These are phyloP conservation scores for Colletes collaris DNA, from an alignment of 2,888 invertebrate species.

Conservation along the genomic window DNA sequence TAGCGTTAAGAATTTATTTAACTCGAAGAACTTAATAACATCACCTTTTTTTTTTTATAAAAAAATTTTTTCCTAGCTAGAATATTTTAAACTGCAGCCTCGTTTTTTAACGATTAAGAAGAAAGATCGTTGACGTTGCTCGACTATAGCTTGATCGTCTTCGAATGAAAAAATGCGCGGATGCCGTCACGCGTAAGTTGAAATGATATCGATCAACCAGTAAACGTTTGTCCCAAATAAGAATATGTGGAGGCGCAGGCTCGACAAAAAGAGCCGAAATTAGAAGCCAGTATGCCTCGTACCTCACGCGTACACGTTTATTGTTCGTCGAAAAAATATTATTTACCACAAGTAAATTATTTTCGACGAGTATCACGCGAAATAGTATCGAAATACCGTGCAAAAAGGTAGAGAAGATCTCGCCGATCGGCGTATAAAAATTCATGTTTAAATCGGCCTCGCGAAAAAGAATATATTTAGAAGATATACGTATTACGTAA, in stretches of 20 bases:
- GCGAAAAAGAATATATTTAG: neutral
- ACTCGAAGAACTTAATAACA: too few species aligned
- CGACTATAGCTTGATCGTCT: neutral
- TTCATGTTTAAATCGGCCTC: neutral
- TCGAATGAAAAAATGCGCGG: neutral
- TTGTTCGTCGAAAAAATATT: neutral
- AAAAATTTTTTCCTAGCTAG: too few species aligned
- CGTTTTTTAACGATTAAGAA: too few species aligned
- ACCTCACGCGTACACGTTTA: constrained; percentile 13
- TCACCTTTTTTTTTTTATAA: too few species aligned
- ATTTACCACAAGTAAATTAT: neutral
- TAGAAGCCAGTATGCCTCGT: constrained; percentile 33
- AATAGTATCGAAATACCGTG: too few species aligned
- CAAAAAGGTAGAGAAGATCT: neutral
- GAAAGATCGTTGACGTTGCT: too few species aligned
- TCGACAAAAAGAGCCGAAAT: constrained; percentile 31
- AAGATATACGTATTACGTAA: constrained; percentile 3
- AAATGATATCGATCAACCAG: constrained; percentile 47
- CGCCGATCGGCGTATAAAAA: neutral
- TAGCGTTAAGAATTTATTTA: neutral
- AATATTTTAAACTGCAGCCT: too few species aligned
- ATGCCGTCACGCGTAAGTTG: neutral
- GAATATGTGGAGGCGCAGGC: constrained; percentile 53
- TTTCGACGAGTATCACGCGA: neutral
- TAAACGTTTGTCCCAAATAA: constrained; percentile 48